These are phyloP conservation scores for Nephotettix cincticeps DNA, from an alignment of 1,140 invertebrate genomes.

Conservation along the genomic window DNA sequence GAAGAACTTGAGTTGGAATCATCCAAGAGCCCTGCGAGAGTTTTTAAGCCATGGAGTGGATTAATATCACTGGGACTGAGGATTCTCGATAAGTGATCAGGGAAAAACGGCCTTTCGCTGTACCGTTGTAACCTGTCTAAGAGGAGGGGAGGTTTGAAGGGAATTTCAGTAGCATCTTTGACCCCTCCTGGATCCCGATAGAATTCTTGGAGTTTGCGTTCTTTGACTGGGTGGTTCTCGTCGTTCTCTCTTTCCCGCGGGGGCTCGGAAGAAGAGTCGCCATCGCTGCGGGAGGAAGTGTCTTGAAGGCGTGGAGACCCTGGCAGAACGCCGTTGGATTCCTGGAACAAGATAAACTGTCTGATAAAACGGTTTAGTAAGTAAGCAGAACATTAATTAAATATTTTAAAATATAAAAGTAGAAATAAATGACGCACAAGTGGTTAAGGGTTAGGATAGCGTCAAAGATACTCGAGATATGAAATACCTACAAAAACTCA, in stretches of 20 bases:
- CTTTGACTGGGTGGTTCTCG: constrained; percentile 31
- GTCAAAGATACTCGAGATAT: no score
- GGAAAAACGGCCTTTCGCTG: not conserved
- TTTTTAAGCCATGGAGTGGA: constrained; percentile 26
- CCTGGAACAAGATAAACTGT: no score
- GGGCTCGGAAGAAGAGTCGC: not conserved
- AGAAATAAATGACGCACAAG: no score
- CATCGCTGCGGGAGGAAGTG: not conserved
- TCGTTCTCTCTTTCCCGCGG: constrained; percentile 13
- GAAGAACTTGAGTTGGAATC: constrained; percentile 5
- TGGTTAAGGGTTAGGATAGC: no score
- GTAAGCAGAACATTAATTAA: no score
- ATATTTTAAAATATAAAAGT: no score
- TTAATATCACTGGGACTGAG: not conserved
- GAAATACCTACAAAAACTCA: no score
- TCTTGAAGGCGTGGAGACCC: constrained; percentile 7
- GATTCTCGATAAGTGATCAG: constrained; percentile 24
- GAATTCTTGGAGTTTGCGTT: constrained; percentile 38
- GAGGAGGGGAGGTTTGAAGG: constrained; percentile 10
- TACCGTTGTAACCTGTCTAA: not conserved
- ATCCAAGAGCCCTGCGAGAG: constrained; percentile 28
- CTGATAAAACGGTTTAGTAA: no score
- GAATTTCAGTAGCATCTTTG: not conserved
- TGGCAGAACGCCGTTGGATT: not conserved
- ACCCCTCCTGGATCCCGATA: constrained; percentile 33